Percentiles rank a stretch among this genome's conserved stretches.
phyloP scores from a whole-genome alignment of 2,888 invertebrate genomes.

The Acleris holmiana region DNA sequence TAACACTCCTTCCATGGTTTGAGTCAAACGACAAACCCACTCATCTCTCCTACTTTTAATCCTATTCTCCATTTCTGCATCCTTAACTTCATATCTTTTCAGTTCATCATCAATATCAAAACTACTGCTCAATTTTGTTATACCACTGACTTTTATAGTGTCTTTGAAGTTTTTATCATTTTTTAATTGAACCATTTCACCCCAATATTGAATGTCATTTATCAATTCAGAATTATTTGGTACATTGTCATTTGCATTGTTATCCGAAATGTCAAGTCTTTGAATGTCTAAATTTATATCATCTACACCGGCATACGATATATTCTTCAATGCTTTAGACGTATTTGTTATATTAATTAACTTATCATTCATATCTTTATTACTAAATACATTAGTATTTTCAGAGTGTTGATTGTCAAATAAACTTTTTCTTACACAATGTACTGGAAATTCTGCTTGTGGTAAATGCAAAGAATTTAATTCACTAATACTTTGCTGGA shows the following conservation, averaged over 20 bases:
- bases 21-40: constrained; percentile 56
- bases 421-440: constrained; percentile 12
- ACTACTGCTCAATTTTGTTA: constrained; percentile 12
- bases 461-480: constrained; percentile 9
- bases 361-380: constrained; percentile 10
- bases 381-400: background rate
- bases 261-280: constrained; percentile 9
- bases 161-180: constrained; percentile 1
- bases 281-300: constrained; percentile 12
- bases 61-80: constrained; percentile 44
- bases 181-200: background rate
- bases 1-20: constrained; percentile 62
- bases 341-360: constrained; percentile 15
- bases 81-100: constrained; percentile 48
- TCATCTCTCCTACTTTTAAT: constrained; percentile 55
- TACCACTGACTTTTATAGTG: constrained; percentile 17
- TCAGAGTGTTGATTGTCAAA: background rate
- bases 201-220: background rate
- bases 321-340: constrained; percentile 3
- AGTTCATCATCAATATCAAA: constrained; percentile 35
- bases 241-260: background rate
- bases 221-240: background rate
- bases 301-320: constrained; percentile 1
- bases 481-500: constrained; percentile 32
- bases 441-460: constrained; percentile 16